phyloP scores from a whole-genome alignment of 2,113 vertebrate species.

The Barnardius zonarius region DNA sequence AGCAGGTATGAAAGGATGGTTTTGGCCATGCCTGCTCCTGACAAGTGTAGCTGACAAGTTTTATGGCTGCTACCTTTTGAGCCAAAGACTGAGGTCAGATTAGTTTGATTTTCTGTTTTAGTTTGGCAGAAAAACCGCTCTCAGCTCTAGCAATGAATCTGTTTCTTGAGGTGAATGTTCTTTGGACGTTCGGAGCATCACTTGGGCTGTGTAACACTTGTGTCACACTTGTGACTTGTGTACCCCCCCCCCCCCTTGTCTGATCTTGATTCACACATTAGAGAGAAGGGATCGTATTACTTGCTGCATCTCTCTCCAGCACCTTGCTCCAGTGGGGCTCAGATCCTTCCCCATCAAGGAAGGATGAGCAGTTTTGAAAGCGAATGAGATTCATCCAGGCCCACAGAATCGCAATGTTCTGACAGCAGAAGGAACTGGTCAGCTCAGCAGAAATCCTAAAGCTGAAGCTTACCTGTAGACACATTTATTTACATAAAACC shows the following conservation, averaged over 20 bases:
- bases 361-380: not conserved
- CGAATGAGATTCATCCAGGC: not conserved
- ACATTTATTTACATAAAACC: conserved; percentile 14
- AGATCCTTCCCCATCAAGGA: not conserved
- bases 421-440: not conserved
- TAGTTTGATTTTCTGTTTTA: not conserved
- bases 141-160: not conserved
- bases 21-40: not conserved
- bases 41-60: not conserved
- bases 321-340: not conserved
- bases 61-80: not conserved
- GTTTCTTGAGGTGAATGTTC: not conserved
- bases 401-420: not conserved
- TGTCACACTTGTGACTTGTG: not conserved
- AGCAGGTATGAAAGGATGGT: fast-evolving
- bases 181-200: fast-evolving
- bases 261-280: not conserved
- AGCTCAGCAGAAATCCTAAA: not conserved
- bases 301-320: not conserved
- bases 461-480: not conserved
- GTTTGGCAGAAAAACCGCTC: not conserved
- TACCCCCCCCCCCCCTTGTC: not conserved
- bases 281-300: not conserved
- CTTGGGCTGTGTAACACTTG: not conserved
- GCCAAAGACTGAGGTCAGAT: not conserved